Evolutionary conservation across 2,797 vertebrate genomes (phyloP), one percentile per base, ranked within the genome.

Genomic region (Ambastaia sidthimunki): DNA sequence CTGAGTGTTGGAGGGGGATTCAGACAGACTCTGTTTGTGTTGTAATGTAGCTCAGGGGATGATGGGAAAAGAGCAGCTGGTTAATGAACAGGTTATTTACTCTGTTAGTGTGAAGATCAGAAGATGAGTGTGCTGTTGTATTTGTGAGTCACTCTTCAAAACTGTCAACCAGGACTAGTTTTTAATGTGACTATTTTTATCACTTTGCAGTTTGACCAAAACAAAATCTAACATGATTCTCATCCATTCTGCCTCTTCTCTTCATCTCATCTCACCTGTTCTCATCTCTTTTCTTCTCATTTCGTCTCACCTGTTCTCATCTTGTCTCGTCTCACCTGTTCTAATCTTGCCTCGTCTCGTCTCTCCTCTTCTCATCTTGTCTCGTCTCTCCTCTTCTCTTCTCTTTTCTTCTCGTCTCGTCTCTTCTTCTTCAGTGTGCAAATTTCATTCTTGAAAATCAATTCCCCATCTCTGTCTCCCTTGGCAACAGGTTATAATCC

Each of bases 401-500:
- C 31, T 73, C 18, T 66, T 63, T 3, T 59, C 60, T 92, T 90
- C 88, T 86, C 89, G 90, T 65, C 9, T 37, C 44, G n/a, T n/a
- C n/a, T n/a, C n/a, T 44, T 11, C 41, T 44, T 67, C 50, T 54
- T 73, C 37, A 23, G 2, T 9, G 47, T 77, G 31, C 52, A 54
- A 82, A 78, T 90, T 90, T 87, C 72, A 90, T 90, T 80, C 74
- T 80, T 88, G 21, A 92, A 87, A 94, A 94, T 92, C 91, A 93
- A 94, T 93, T 87, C 90, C 86, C 91, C 90, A 92, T 93, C 91
- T 91, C 92, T 89, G 93, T 94, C 91, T 93, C 94, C 93, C 92
- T 92, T 94, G 92, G 94, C 93, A 95, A 94, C 94, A 95, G 92
- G 92, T 94, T 94, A 92, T 94, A 93, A 94, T 93, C 92, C 93